Percentiles rank a stretch among this genome's conserved stretches.
Conservation (phyloP, 2,888 invertebrate genomes). For the Dicranocentrus wangi region DNA sequence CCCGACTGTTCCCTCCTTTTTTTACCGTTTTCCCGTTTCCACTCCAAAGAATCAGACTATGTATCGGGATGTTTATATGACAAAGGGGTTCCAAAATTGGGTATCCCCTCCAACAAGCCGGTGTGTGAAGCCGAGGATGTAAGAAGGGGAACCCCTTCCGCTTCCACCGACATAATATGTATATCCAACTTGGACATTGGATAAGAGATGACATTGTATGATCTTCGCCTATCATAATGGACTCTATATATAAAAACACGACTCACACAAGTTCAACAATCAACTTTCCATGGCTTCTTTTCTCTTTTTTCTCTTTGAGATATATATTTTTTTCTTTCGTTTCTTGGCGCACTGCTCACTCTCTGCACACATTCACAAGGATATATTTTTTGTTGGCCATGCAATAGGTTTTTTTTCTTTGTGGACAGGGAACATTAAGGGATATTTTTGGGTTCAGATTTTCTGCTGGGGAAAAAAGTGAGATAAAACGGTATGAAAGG, state of each 20-base stretch:
- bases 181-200: constrained; percentile 39
- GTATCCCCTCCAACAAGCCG: too few relatives aligned
- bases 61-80: too few relatives aligned
- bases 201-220: constrained; percentile 46
- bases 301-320: too few relatives aligned
- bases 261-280: constrained; percentile 30
- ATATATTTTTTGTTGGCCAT: too few relatives aligned
- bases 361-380: constrained; percentile 29
- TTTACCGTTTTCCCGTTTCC: constrained; percentile 9
- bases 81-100: too few relatives aligned
- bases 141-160: constrained; percentile 22
- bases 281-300: constrained; percentile 28
- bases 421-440: constrained; percentile 15
- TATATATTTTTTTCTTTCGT: too few relatives aligned
- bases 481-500: constrained; percentile 23
- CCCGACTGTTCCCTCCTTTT: constrained; percentile 11
- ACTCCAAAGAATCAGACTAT: too few relatives aligned
- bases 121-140: too few relatives aligned
- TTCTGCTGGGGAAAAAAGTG: constrained; percentile 14
- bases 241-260: background rate
- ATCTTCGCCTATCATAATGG: constrained; percentile 33
- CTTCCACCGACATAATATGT: background rate
- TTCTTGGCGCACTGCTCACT: too few relatives aligned
- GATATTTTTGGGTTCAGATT: constrained; percentile 31
- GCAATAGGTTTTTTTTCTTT: constrained; percentile 3